Conservation (phyloP, 2,113 vertebrate genomes). For the Pluvialis apricaria region DNA sequence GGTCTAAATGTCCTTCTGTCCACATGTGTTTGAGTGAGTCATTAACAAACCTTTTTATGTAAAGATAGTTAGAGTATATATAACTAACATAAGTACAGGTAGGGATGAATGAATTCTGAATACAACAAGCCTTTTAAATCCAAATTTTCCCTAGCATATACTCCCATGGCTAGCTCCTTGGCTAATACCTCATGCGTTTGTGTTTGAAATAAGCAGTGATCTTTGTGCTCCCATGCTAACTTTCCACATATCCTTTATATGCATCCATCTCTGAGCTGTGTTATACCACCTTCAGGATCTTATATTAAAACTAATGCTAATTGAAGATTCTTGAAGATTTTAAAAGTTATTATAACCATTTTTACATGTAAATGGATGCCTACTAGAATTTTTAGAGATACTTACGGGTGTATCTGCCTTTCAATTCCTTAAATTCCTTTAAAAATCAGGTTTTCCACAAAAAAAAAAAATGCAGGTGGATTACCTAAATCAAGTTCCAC, state of each 20-base stretch:
- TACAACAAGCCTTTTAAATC: not conserved
- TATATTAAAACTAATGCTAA: not conserved
- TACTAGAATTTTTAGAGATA: not conserved
- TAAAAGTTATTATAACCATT: not conserved
- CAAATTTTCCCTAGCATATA: not conserved
- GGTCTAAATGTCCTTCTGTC: not conserved
- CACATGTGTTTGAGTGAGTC: not conserved
- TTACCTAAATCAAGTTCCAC: not conserved
- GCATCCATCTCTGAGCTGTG: not conserved
- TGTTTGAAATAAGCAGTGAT: not conserved
- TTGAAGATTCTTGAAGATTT: not conserved
- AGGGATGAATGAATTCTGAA: not conserved
- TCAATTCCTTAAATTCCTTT: not conserved
- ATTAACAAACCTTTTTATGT: not conserved
- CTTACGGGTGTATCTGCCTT: not conserved
- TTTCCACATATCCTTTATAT: not conserved
- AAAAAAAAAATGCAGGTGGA: not conserved
- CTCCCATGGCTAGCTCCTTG: not conserved
- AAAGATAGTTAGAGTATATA: not conserved
- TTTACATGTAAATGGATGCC: not conserved
- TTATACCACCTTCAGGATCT: not conserved
- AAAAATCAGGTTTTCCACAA: not conserved
- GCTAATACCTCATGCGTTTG: not conserved
- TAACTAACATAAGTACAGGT: not conserved
- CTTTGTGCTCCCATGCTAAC: not conserved